Evolutionary conservation across 2,888 invertebrate genomes (phyloP), one percentile per base, ranked within the genome.

Genomic region (Merodon equestris): DNA sequence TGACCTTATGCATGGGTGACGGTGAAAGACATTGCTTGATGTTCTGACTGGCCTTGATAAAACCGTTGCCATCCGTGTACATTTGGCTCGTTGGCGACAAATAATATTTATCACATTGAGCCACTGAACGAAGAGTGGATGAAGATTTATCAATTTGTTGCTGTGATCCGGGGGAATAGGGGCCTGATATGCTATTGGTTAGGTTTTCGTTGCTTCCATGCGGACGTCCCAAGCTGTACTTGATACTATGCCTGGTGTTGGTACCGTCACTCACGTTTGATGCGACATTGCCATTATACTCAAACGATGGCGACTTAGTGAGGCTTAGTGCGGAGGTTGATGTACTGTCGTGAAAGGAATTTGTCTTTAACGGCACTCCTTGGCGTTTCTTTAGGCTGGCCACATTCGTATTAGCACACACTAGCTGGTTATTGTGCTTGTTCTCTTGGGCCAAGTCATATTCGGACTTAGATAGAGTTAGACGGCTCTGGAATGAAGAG

Each of bases 61-160:
- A 88, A 51, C 87, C 87, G 47, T 45, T 74, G 1, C 87, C 87
- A 76, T 87, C 87, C 36, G 83, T 84, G 60, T 87, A 87, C 60
- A 83, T 85, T 51, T 87, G 87, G 82, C 86, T 88, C 1, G 88
- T 88, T 1, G 88, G 88, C 47, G 88, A 87, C 44, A 87, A 63
- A 79, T 88, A 88, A 48, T 88, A 88, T 82, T 88, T 88, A 72
- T 88, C 88, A 81, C 87, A 87, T 79, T 87, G 87, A 47, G 88
- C 86, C 10, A 86, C 86, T 66, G 17, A 14, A 44, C 42, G 4
- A 14, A 13, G n/a, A 15, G 9, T n/a, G 40, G n/a, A 40, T 40
- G 40, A 27, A 27, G 27, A 4, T n/a, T 40, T n/a, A 40, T 40
- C 40, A 9, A n/a, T 9, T 27, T 3, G 40, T 40, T 40, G 27